phyloP scores from a whole-genome alignment of 2,888 invertebrate species.

The Cosmia trapezina region DNA sequence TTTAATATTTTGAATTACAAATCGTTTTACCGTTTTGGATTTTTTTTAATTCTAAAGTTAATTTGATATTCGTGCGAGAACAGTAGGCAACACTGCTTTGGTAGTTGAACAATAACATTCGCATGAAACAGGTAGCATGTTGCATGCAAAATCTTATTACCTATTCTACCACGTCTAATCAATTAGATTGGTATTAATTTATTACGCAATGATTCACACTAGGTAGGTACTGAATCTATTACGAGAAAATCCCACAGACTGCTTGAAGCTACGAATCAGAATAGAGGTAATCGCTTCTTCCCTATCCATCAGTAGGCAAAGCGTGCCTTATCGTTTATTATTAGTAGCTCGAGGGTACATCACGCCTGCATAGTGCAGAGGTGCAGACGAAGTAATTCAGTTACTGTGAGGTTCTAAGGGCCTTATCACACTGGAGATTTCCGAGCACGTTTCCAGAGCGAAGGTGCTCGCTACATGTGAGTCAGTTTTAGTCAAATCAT shows the following conservation, averaged over 20 bases:
- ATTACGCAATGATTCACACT: constrained; percentile 48
- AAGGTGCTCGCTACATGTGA: too few species aligned
- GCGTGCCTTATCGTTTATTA: constrained; percentile 26
- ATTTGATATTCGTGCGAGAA: constrained; percentile 38
- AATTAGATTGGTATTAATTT: constrained; percentile 38
- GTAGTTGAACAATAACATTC: constrained; percentile 41
- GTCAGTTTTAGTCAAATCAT: not conserved
- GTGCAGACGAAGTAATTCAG: constrained; percentile 39
- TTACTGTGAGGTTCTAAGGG: constrained; percentile 32
- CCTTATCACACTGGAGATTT: not conserved
- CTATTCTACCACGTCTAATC: constrained; percentile 41
- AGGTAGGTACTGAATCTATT: not conserved
- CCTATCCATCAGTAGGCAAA: constrained; percentile 3
- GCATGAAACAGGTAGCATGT: constrained; percentile 53
- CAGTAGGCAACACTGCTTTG: constrained; percentile 40
- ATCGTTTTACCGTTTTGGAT: constrained; percentile 28
- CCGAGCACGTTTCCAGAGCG: not conserved
- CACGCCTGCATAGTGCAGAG: not conserved
- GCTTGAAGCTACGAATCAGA: not conserved
- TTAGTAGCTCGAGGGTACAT: constrained; percentile 31
- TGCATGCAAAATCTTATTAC: constrained; percentile 36
- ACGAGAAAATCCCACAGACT: constrained; percentile 12
- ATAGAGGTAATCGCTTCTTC: not conserved
- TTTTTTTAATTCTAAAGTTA: constrained; percentile 5
- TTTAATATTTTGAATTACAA: constrained; percentile 33